A percentile compares a stretch with the other conserved stretches of the same genome.
Evolutionary conservation across 2,888 invertebrate species (phyloP).

Genomic region (Dromius quadrimaculatus): DNA sequence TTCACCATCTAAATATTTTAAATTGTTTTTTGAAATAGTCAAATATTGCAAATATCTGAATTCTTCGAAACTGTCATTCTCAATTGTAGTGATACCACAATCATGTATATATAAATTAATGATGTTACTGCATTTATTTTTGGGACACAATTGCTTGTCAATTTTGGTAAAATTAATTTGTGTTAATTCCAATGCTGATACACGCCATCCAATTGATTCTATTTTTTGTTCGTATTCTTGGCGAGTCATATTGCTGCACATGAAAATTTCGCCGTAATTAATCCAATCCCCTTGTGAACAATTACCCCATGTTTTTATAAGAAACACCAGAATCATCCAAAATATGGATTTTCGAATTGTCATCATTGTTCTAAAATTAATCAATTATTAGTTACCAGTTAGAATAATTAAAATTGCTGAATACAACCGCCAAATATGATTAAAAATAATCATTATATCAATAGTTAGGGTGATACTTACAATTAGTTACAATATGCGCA

Average conservation of each 20-base stretch:
- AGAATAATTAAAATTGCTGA: too few species aligned
- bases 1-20: slow-evolving; percentile 1
- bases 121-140: background rate
- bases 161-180: background rate
- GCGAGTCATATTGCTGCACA: background rate
- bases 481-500: too few species aligned
- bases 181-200: background rate
- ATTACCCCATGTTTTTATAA: too few species aligned
- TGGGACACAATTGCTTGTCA: slow-evolving; percentile 1
- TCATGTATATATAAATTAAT: slow-evolving; percentile 5
- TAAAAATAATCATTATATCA: too few species aligned
- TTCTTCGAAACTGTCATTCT: slow-evolving; percentile 12
- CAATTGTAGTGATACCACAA: slow-evolving; percentile 10
- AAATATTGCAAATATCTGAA: background rate
- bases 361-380: too few species aligned
- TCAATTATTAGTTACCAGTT: too few species aligned
- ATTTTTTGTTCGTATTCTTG: background rate
- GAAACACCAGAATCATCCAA: too few species aligned
- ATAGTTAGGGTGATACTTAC: too few species aligned
- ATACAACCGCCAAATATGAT: too few species aligned
- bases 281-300: too few species aligned
- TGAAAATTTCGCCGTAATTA: background rate
- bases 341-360: too few species aligned
- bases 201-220: too few species aligned
- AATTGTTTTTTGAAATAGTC: slow-evolving; percentile 4